Percentiles rank a stretch among this genome's conserved stretches.
phyloP scores from a whole-genome alignment of 2,797 vertebrate genomes.

The Sylvilagus floridanus region DNA sequence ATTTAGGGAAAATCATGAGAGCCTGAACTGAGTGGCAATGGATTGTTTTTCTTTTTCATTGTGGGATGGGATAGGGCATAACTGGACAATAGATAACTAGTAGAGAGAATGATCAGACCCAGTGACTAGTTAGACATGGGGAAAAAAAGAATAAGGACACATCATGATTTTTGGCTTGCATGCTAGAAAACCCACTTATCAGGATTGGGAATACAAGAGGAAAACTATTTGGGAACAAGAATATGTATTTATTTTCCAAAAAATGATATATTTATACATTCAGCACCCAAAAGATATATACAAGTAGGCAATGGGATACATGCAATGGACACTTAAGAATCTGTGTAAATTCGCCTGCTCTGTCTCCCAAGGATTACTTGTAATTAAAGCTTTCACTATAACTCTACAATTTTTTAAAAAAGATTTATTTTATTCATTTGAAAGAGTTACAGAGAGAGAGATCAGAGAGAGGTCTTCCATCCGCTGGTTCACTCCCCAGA shows the following conservation, averaged over 20 bases:
- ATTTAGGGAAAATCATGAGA: neutral
- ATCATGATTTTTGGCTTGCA: neutral
- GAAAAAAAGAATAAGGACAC: neutral
- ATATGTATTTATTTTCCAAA: neutral
- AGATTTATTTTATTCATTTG: too few relatives aligned
- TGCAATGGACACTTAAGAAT: neutral
- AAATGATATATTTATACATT: conserved; percentile 3
- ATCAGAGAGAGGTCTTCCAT: too few relatives aligned
- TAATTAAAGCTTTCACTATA: conserved; percentile 34
- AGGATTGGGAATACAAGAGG: neutral
- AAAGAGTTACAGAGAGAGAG: too few relatives aligned
- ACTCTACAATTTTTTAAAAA: neutral
- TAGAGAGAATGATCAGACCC: neutral
- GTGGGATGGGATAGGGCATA: neutral
- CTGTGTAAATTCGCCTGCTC: neutral
- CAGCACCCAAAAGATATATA: neutral
- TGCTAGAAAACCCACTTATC: neutral
- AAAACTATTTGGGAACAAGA: conserved; percentile 12
- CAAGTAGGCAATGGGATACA: neutral
- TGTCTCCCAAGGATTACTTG: neutral
- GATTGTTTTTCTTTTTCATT: neutral
- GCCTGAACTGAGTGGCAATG: conserved; percentile 9
- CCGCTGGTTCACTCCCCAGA: too few relatives aligned
- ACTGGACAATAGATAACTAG: conserved; percentile 22
- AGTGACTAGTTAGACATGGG: neutral